phyloP scores from a whole-genome alignment of 2,797 vertebrate species.

The Melanotaenia maccullochi region DNA sequence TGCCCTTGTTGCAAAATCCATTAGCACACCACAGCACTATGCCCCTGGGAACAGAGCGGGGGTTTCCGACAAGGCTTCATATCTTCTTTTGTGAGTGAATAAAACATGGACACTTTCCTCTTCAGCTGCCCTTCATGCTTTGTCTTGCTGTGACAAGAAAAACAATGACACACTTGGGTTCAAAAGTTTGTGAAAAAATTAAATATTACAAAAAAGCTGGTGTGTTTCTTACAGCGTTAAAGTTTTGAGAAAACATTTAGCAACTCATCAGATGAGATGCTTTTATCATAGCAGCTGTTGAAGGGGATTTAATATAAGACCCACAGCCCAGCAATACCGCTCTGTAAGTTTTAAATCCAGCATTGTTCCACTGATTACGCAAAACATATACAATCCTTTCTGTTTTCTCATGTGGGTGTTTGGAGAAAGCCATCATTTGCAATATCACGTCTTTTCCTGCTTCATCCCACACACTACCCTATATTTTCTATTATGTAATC shows the following conservation, averaged over 20 bases:
- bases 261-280: constrained; percentile 4
- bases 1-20: constrained; percentile 73
- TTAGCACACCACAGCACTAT: constrained; percentile 66
- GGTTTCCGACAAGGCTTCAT: constrained; percentile 61
- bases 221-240: background rate
- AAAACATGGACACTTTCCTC: constrained; percentile 62
- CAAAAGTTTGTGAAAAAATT: constrained; percentile 15
- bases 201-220: background rate
- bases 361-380: constrained; percentile 33
- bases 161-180: constrained; percentile 21
- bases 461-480: constrained; percentile 68
- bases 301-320: constrained; percentile 16
- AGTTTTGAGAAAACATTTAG: constrained; percentile 20
- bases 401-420: constrained; percentile 54
- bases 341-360: constrained; percentile 25
- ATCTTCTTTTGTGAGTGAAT: constrained; percentile 64
- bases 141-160: constrained; percentile 33
- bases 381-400: constrained; percentile 37
- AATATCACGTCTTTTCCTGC: constrained; percentile 55
- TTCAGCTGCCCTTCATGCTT: constrained; percentile 33
- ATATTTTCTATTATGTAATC: constrained; percentile 65
- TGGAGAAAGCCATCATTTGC: constrained; percentile 51
- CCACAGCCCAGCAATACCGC: background rate
- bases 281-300: constrained; percentile 8
- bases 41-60: constrained; percentile 53